Base-by-base conservation (phyloP, 2,113 vertebrate genomes). In the Halcyon malimbica region DNA sequence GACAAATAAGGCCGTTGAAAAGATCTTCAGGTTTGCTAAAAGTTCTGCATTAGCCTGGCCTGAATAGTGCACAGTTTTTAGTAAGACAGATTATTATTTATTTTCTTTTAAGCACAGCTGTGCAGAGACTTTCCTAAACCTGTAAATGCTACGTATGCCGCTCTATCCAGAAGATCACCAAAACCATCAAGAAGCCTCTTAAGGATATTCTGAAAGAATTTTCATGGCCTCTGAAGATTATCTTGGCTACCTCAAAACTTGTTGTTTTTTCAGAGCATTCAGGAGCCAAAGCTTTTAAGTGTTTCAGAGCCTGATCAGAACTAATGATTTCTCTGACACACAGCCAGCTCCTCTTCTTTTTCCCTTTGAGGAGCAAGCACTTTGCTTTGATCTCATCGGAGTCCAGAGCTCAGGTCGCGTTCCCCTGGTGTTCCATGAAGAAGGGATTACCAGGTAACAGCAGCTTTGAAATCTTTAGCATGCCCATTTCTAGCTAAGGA, bases 131-230 rank as follows among this genome's bases (percentile, higher is more conserved):
- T 19, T 50, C 14, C n/a, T 28, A 19, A 69, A 74, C 10, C 53
- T 3, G 0, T 48, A 57, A 70, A 65, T 33, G 14, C 25, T 69
- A n/a, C 3, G 7, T 59, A 16, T 28, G 4, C 13, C 0, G 0
- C 51, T 86, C 16, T 63, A 26, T n/a, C 41, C 56, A 53, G n/a
- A 90, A 86, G 4, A 39, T 29, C 16, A 29, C 17, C 4, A 63
- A 3, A 35, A 68, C 46, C 60, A 20, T 42, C 23, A 56, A 51
- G 12, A 28, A 29, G 9, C 41, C 33, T 64, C 39, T 25, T 20
- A 39, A 48, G 15, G 33, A 35, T 73, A 15, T 56, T 64, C 35
- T 51, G 35, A 73, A 63, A 17, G 35, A 65, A 46, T 56, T 87
- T 26, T 64, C 14, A 21, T 48, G 50, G 35, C 6, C 18, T 90